Conservation (phyloP, 2,797 vertebrate species). For the Bovichtus diacanthus region DNA sequence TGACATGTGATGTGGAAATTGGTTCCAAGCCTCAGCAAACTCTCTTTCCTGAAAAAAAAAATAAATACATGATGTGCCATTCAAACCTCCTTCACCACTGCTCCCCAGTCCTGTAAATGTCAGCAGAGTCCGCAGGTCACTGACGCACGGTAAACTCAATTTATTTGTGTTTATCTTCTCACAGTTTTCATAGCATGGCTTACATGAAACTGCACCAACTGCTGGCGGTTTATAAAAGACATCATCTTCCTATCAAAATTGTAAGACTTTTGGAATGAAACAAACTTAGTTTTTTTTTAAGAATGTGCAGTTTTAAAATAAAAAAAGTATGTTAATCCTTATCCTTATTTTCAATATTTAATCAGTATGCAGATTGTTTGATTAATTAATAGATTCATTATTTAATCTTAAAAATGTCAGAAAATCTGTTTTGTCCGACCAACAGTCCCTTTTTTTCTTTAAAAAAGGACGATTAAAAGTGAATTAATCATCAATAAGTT, state of each 20-base stretch:
- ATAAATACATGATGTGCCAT: conserved; percentile 57
- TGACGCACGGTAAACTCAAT: conserved; percentile 35
- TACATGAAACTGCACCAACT: not conserved
- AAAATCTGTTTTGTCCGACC: no score
- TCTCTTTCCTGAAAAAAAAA: conserved; percentile 58
- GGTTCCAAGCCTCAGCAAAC: conserved; percentile 45
- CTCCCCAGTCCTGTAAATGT: conserved; percentile 7
- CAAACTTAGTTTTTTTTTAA: no score
- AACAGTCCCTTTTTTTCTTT: no score
- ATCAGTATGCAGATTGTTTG: not conserved
- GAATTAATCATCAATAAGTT: not conserved
- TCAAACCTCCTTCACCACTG: conserved; percentile 14
- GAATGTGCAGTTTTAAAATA: no score
- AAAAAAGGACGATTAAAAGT: no score
- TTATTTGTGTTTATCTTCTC: conserved; percentile 53
- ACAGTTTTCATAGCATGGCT: conserved; percentile 1
- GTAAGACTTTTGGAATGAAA: no score
- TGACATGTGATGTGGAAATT: conserved; percentile 62
- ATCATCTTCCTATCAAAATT: not conserved
- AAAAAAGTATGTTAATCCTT: no score
- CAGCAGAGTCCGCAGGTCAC: conserved; percentile 39
- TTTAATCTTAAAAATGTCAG: no score
- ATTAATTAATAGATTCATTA: no score
- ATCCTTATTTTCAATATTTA: not conserved
- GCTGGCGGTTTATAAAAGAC: not conserved